phyloP scores from a whole-genome alignment of 2,113 vertebrate genomes.

The Eolophus roseicapilla region DNA sequence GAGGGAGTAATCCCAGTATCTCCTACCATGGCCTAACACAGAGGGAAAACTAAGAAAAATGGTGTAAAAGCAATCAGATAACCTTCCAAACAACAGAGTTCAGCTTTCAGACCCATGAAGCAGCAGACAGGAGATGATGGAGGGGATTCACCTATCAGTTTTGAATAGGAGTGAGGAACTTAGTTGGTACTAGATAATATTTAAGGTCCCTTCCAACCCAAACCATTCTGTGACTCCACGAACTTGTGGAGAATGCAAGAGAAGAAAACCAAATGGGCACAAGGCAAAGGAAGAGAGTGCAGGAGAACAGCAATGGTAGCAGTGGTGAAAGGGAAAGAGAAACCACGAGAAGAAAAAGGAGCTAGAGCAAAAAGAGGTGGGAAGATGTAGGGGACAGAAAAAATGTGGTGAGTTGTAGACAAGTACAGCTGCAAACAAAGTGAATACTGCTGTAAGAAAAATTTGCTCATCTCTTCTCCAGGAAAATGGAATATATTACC shows the following conservation, averaged over 20 bases:
- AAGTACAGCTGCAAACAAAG: not conserved
- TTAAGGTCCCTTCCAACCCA: not conserved
- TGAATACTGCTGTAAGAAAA: not conserved
- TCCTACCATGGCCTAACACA: not conserved
- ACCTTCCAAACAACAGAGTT: not conserved
- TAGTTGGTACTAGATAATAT: not conserved
- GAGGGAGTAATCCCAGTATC: not conserved
- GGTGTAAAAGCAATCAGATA: not conserved
- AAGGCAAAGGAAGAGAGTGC: not conserved
- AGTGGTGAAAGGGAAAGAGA: not conserved
- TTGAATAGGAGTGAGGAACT: not conserved
- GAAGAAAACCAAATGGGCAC: not conserved
- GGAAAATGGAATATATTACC: not conserved
- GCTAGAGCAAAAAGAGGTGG: not conserved
- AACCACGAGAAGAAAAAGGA: not conserved
- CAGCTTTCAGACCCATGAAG: not conserved
- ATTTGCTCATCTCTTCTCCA: not conserved
- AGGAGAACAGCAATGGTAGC: not conserved
- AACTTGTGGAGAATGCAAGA: not conserved
- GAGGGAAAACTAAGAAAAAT: not conserved
- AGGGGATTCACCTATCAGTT: not conserved
- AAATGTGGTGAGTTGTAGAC: not conserved
- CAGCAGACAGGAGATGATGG: not conserved
- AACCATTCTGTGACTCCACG: not conserved
- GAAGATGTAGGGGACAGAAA: not conserved